Base-by-base conservation (phyloP, 2,888 invertebrate genomes). In the Drosophila longiperda region DNA sequence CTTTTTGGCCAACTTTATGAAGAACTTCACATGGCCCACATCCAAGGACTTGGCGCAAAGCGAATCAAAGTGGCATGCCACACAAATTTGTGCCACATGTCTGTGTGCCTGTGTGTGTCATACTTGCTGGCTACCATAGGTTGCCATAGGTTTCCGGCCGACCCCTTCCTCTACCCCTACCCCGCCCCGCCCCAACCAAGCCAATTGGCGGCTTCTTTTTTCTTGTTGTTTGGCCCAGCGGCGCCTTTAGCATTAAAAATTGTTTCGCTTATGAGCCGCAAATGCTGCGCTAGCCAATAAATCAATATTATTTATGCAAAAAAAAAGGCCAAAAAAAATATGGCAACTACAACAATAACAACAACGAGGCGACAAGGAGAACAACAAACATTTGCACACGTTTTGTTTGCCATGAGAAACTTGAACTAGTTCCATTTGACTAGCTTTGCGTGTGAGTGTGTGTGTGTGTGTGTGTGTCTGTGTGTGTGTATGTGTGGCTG, bases 291-390 rank as follows among this genome's bases (percentile, higher is more conserved):
- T 81, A 83, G 57, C 76, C 87, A 86, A 87, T 89, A 89, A 89
- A 89, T 89, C 89, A 90, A 89, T 89, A 89, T 84, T 90, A 84
- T 88, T 90, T 87, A 87, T 87, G 90, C 89, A 86, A 88, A 88
- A 68, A 73, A 55, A 61, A 58, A 48, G 49, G 15, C 20, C 49
- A 45, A 40, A 71, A 60, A n/a, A 59, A 53, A 36, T 61, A 66
- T 60, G 45, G 48, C 61, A 64, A 53, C 26, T 59, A 60, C 23
- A 52, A 63, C 50, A 67, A 48, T 36, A 66, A 79, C 49, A 64
- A 48, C 15, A 64, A 59, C 45, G 32, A 42, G 49, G 61, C 70
- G 64, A 48, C 58, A 73, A 48, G 73, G 59, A 78, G 62, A 63
- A 67, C 66, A 59, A 63, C 67, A 80, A 55, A 78, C 80, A 81